Evolutionary conservation across 2,113 vertebrate species (phyloP).

Genomic region (Pollimyrus isidori): DNA sequence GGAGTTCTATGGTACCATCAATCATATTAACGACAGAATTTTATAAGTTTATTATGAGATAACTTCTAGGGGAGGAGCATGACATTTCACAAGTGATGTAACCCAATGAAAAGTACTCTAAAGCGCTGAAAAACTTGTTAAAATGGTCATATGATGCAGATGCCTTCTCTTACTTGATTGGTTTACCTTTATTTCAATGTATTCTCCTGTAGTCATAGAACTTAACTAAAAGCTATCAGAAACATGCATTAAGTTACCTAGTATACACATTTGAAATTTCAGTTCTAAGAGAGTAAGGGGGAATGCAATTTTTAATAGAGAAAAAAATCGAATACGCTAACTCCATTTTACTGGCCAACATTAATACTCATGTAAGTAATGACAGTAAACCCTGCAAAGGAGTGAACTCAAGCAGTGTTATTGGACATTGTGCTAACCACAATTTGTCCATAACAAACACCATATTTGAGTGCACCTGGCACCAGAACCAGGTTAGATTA

Average conservation of each 20-base stretch:
- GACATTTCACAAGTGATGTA: neutral
- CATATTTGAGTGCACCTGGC: neutral
- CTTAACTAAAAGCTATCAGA: neutral
- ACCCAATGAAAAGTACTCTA: neutral
- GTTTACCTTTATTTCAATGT: neutral
- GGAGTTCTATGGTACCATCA: neutral
- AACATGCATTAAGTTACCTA: neutral
- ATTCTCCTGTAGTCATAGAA: neutral
- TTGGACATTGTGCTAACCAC: neutral
- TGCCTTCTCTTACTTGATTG: neutral
- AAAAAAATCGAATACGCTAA: neutral
- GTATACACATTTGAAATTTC: neutral
- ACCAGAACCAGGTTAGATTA: neutral
- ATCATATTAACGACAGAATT: neutral
- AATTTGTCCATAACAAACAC: too few relatives aligned
- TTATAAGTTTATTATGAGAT: neutral
- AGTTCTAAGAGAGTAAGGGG: neutral
- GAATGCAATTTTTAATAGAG: neutral
- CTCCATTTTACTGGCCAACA: neutral
- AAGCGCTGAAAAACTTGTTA: neutral
- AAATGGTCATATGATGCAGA: neutral
- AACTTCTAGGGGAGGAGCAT: neutral
- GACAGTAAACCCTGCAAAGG: neutral
- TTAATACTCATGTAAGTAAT: neutral
- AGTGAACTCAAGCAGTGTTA: neutral